A percentile compares a stretch with the other conserved stretches of the same genome.
Conservation (phyloP, 2,888 invertebrate genomes). For the Hylaea fasciaria region DNA sequence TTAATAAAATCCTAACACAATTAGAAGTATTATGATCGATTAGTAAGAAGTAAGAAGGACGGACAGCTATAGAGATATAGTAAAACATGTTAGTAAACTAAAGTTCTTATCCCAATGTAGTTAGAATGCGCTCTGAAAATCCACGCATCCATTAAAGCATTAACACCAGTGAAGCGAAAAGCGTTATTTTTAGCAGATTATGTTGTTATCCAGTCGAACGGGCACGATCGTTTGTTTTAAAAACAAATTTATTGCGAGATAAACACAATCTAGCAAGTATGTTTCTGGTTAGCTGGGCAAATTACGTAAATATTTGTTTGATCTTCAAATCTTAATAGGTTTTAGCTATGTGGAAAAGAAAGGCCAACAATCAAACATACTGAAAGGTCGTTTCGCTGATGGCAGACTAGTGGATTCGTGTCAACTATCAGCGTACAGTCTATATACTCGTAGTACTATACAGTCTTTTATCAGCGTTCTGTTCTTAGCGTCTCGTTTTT, state of each 20-base stretch:
- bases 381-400: too few species aligned
- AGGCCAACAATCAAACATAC: too few species aligned
- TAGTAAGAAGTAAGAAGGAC: too few species aligned
- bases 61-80: too few species aligned
- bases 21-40: too few species aligned
- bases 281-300: background rate
- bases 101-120: background rate
- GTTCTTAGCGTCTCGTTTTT: too few species aligned
- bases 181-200: constrained; percentile 14
- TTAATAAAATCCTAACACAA: too few species aligned
- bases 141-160: background rate
- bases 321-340: background rate
- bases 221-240: constrained; percentile 13
- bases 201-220: constrained; percentile 12
- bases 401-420: too few species aligned
- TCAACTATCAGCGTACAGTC: too few species aligned
- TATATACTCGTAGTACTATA: too few species aligned
- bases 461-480: too few species aligned
- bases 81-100: background rate
- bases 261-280: background rate
- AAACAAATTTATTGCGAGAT: constrained; percentile 19
- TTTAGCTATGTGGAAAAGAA: too few species aligned
- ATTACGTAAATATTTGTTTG: constrained; percentile 3
- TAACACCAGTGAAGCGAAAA: constrained; percentile 5
- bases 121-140: constrained; percentile 1